phyloP scores from a whole-genome alignment of 2,888 invertebrate genomes.

The Mythimna albipuncta region DNA sequence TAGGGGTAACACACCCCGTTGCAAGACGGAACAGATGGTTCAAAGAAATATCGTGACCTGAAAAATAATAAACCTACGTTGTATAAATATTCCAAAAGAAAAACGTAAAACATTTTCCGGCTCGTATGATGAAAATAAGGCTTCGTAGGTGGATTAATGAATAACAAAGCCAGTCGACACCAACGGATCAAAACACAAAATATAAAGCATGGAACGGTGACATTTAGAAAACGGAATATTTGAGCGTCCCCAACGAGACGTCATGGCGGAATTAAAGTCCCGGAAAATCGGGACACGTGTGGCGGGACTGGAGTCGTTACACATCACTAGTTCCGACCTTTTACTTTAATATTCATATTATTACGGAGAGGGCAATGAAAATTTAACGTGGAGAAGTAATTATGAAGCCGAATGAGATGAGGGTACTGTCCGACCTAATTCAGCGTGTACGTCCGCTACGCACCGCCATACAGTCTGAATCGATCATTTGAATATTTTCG shows the following conservation, averaged over 20 bases:
- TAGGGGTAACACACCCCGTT: constrained; percentile 13
- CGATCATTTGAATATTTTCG: constrained; percentile 36
- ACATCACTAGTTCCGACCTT: constrained; percentile 66
- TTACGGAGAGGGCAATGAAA: constrained; percentile 66
- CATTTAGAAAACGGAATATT: constrained; percentile 62
- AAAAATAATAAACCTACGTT: constrained; percentile 30
- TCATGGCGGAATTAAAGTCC: constrained; percentile 61
- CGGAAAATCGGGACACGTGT: constrained; percentile 64
- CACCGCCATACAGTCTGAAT: constrained; percentile 28
- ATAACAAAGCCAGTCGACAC: constrained; percentile 55
- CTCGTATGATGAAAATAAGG: constrained; percentile 30
- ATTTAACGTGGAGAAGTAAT: constrained; percentile 66
- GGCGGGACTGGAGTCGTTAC: constrained; percentile 52
- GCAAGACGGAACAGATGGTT: constrained; percentile 28
- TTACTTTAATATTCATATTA: constrained; percentile 69
- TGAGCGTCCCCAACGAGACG: constrained; percentile 59
- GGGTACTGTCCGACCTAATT: constrained; percentile 62
- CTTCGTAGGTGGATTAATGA: constrained; percentile 44
- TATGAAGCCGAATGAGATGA: constrained; percentile 62
- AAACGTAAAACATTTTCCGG: constrained; percentile 23
- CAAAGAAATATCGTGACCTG: constrained; percentile 48
- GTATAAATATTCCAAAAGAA: constrained; percentile 25
- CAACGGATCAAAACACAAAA: constrained; percentile 57
- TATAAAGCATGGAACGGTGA: constrained; percentile 44
- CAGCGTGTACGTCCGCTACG: constrained; percentile 41